These are phyloP conservation scores for Onychomys arenicola DNA, from an alignment of 2,797 vertebrate species.

Conservation along the genomic window DNA sequence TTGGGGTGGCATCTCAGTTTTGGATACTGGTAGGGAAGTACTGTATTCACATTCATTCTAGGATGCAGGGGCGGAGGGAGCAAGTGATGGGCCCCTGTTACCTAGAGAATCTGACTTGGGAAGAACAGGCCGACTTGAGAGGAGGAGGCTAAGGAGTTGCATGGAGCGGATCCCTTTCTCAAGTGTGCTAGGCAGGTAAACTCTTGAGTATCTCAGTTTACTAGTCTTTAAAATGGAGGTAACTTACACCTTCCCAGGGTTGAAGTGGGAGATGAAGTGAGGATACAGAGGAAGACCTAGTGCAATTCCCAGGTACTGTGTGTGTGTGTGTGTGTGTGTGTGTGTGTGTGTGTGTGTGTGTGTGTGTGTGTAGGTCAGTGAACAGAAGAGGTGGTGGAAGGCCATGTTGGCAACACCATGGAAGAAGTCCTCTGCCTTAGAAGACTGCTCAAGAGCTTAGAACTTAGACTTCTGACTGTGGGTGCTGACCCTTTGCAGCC, in stretches of 20 bases:
- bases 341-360: not conserved
- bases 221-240: constrained; percentile 51
- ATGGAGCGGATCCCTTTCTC: not conserved
- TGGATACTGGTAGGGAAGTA: constrained; percentile 22
- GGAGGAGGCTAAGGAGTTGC: not conserved
- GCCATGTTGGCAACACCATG: not conserved
- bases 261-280: constrained; percentile 5
- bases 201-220: constrained; percentile 14
- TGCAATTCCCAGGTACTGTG: not conserved
- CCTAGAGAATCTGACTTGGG: not conserved
- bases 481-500: not conserved
- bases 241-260: not conserved
- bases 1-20: not conserved
- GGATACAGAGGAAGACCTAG: not conserved
- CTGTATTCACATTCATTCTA: not conserved
- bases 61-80: not conserved
- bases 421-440: not conserved
- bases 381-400: not conserved
- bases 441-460: constrained; percentile 21
- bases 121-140: not conserved
- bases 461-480: not conserved
- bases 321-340: not conserved
- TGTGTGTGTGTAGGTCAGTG: not conserved
- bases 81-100: not conserved
- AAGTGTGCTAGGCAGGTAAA: constrained; percentile 7